Percentiles rank a stretch among this genome's conserved stretches.
These are phyloP conservation scores for Leptatherina wallacei DNA, from an alignment of 2,797 vertebrate genomes.

Conservation along the genomic window DNA sequence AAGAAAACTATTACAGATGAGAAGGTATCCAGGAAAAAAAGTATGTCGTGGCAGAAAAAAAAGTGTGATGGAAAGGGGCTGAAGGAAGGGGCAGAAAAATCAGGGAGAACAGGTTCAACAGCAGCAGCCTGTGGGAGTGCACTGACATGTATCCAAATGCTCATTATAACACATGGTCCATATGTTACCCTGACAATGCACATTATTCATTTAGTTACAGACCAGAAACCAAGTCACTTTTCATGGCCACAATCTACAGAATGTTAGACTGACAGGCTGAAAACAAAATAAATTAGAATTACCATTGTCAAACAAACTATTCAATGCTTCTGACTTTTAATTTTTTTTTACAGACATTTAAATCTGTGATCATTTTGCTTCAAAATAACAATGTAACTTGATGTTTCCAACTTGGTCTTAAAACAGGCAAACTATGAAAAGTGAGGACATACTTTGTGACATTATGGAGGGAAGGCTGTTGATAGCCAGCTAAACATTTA, in stretches of 20 bases:
- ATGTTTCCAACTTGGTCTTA: slow-evolving; percentile 24
- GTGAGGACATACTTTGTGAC: slow-evolving; percentile 32
- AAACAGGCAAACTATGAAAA: slow-evolving; percentile 18
- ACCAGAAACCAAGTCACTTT: slow-evolving; percentile 70
- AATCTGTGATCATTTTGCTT: slow-evolving; percentile 32
- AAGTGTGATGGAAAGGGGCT: slow-evolving; percentile 15
- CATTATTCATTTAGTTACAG: slow-evolving; percentile 82
- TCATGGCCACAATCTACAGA: slow-evolving; percentile 64
- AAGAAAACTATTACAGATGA: slow-evolving; percentile 31
- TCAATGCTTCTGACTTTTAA: slow-evolving; percentile 32
- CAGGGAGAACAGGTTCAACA: slow-evolving; percentile 59
- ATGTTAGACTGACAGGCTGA: slow-evolving; percentile 74
- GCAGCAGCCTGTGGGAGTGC: slow-evolving; percentile 62
- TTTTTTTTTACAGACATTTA: slow-evolving; percentile 35
- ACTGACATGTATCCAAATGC: slow-evolving; percentile 76
- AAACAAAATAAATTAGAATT: slow-evolving; percentile 73
- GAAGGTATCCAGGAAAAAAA: slow-evolving; percentile 24
- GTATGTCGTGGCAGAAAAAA: slow-evolving; percentile 10
- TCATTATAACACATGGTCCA: slow-evolving; percentile 78
- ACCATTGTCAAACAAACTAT: slow-evolving; percentile 13
- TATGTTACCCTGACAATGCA: slow-evolving; percentile 76
- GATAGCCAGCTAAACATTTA: slow-evolving; percentile 58
- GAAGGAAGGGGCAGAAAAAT: slow-evolving; percentile 37
- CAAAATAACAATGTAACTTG: slow-evolving; percentile 43
- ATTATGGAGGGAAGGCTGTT: slow-evolving; percentile 36